phyloP scores from a whole-genome alignment of 2,113 vertebrate species.

The Grallaria varia region DNA sequence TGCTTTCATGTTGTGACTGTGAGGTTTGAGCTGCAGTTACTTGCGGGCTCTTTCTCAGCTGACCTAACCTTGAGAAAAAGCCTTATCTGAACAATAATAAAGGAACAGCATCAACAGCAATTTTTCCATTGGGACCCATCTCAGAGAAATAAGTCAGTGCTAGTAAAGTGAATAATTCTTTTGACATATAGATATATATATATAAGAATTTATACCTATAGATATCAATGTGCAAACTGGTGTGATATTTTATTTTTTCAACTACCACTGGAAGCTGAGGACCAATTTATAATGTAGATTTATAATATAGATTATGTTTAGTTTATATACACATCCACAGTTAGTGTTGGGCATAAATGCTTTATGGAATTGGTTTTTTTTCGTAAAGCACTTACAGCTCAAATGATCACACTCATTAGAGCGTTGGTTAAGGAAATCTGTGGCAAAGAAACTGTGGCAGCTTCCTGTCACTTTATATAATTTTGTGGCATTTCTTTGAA shows the following conservation, averaged over 20 bases:
- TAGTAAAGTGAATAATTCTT: neutral
- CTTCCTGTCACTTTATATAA: neutral
- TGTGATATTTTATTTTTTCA: neutral
- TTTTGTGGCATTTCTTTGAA: neutral
- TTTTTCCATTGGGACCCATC: neutral
- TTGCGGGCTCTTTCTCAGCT: neutral
- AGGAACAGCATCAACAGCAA: neutral
- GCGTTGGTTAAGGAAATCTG: neutral
- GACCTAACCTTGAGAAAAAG: neutral
- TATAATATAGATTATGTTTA: neutral
- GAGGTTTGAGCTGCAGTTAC: neutral
- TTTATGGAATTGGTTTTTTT: neutral
- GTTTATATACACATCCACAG: neutral
- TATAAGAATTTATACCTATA: neutral
- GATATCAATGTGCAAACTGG: rapidly evolving
- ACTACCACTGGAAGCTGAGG: neutral
- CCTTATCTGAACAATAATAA: neutral
- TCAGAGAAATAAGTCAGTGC: neutral
- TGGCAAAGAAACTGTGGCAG: neutral
- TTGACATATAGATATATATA: neutral
- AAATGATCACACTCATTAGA: neutral
- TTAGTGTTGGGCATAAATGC: neutral
- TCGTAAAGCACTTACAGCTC: neutral
- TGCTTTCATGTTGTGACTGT: neutral
- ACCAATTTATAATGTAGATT: neutral